Base-by-base conservation (phyloP, 1,140 invertebrate species). In the Brachionus koreanus region DNA sequence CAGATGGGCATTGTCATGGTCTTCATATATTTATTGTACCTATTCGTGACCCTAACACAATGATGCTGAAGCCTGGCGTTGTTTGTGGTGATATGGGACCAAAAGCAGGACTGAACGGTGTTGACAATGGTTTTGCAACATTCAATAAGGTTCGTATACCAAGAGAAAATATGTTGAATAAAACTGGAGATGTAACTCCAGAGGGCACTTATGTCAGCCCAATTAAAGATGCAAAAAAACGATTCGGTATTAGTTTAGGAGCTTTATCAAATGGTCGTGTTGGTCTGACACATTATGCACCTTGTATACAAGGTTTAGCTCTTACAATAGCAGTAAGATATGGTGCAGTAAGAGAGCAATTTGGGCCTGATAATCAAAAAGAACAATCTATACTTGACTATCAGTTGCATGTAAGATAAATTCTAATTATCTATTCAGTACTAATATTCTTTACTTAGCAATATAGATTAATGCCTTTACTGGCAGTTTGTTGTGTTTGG, bases 301-400 rank as follows among this genome's bases (percentile, higher is more conserved):
- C 91, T 6, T 90, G 88, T 86, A 92, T 94, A 67, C 86, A 95
- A 39, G 90, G 91, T 39, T 90, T 92, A 83, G 93, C 92, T 10
- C 87, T 96, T 1, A 91, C 92, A 0, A 96, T 98, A 84, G 94
- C 95, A 0, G 90, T 96, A 23, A 90, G 96, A 57, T 98, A 98
- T 89, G 93, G 94, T 43, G 94, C 93, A 2, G 93, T 93, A 0
- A 90, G 96, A 57, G 93, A 91, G 87, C 96, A 98, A 89, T 98
- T 97, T 89, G 94, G 94, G 4, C 92, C 92, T 5, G 86, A 88
- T 1, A 88, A 91, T 9, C 86, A 89, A 90, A 83, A 79, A 82
- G 13, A 79, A 46, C 33, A 16, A 3, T 10, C 5, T 33, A 79
- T 82, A 3, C 67, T 82, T 35, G 79, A 82, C 43, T 82, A 82